Evolutionary conservation across 2,113 vertebrate genomes (phyloP).

Genomic region (Coryphaenoides rupestris): DNA sequence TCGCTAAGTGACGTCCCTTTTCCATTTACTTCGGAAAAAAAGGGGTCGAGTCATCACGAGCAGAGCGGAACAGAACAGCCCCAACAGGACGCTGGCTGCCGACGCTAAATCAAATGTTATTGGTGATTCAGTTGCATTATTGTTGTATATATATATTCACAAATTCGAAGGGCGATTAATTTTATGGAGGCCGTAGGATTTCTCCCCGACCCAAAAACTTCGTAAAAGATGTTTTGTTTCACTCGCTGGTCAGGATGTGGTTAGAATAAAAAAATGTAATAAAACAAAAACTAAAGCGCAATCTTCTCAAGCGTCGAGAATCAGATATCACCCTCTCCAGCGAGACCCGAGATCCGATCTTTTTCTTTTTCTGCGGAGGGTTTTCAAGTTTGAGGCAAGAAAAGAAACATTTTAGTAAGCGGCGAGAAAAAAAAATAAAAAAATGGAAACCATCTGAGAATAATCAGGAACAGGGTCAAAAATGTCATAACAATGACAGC

Average conservation of each 20-base stretch:
- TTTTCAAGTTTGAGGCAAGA: constrained; percentile 27
- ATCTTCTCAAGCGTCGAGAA: constrained; percentile 24
- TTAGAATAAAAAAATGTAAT: constrained; percentile 27
- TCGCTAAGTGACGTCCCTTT: constrained; percentile 27
- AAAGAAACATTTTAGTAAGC: constrained; percentile 14
- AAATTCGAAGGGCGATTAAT: too few relatives aligned
- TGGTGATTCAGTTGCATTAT: too few relatives aligned
- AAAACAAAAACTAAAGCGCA: too few relatives aligned
- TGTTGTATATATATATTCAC: too few relatives aligned
- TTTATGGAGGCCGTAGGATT: constrained; percentile 35
- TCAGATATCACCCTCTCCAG: too few relatives aligned
- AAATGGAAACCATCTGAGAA: constrained; percentile 51
- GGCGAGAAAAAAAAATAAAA: constrained; percentile 22
- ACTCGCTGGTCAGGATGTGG: constrained; percentile 64
- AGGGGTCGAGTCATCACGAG: constrained; percentile 33
- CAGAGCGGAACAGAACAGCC: too few relatives aligned
- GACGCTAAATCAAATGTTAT: too few relatives aligned
- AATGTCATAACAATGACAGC: constrained; percentile 59
- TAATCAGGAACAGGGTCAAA: constrained; percentile 61
- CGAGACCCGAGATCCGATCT: constrained; percentile 29
- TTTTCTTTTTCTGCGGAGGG: constrained; percentile 38
- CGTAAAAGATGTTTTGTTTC: constrained; percentile 35
- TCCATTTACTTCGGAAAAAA: constrained; percentile 49
- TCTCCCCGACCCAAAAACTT: constrained; percentile 31
- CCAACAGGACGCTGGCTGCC: background rate